phyloP scores from a whole-genome alignment of 1,140 invertebrate genomes.

The Cherax quadricarinatus region DNA sequence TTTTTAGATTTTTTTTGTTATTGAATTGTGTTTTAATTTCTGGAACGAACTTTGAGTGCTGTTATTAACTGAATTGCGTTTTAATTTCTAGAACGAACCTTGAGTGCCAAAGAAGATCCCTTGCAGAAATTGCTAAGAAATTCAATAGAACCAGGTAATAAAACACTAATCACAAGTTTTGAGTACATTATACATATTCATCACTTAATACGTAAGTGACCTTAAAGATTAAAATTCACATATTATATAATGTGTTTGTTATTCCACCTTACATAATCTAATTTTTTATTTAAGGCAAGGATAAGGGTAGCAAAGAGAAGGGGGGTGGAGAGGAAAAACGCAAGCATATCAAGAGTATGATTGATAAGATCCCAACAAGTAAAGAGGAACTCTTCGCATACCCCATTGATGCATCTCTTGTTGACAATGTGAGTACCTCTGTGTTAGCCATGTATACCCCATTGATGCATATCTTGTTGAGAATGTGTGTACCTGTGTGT shows the following conservation, averaged over 20 bases:
- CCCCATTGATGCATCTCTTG: constrained; percentile 92
- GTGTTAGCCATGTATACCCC: constrained; percentile 82
- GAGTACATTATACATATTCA: too few species aligned
- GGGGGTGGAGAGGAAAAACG: constrained; percentile 89
- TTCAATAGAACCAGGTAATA: constrained; percentile 45
- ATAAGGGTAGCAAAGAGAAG: constrained; percentile 84
- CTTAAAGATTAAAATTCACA: too few species aligned
- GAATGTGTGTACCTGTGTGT: constrained; percentile 79
- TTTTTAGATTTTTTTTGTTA: too few species aligned
- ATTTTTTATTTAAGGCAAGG: constrained; percentile 77
- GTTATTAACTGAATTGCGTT: too few species aligned
- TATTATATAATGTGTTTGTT: too few species aligned
- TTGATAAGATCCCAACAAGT: constrained; percentile 98
- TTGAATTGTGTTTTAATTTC: constrained; percentile 24
- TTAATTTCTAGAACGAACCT: constrained; percentile 46
- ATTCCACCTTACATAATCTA: neutral
- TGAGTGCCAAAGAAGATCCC: constrained; percentile 53
- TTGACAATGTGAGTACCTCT: constrained; percentile 83
- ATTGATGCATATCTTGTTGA: constrained; percentile 94
- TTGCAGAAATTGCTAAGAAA: constrained; percentile 62
- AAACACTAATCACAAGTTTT: neutral
- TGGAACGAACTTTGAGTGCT: constrained; percentile 52
- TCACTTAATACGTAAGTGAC: too few species aligned
- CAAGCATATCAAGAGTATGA: constrained; percentile 96
- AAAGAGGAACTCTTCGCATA: constrained; percentile 97